Base-by-base conservation (phyloP, 2,888 invertebrate species). In the Myathropa florea region DNA sequence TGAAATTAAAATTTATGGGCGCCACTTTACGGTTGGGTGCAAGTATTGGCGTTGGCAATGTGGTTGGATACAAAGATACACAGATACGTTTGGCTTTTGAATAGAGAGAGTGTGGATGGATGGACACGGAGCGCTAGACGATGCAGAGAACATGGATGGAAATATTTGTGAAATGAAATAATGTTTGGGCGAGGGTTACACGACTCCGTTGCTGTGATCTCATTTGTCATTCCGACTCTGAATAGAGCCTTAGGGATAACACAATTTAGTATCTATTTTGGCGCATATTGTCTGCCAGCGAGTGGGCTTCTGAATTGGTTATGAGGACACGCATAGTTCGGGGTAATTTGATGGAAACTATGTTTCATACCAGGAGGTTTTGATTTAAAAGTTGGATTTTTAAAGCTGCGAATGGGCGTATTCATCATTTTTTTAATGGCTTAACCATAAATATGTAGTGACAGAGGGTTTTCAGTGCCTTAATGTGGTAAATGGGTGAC, bases 1-100 rank as follows among this genome's bases (percentile, higher is more conserved):
- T 82, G 67, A 57, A 64, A 82, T 73, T 77, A 55, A 82, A 85
- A 85, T 85, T 78, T 82, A 85, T 85, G 82, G 78, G 78, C 82
- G 85, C 82, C 82, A 85, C 60, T 82, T 65, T 73, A 77, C 30
- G 60, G 64, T 70, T 78, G 28, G 30, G 30, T 85, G 81, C 68
- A 82, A 73, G 64, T 57, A 81, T 81, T 76, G 53, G 81, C 68
- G 64, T 61, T 33, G 53, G 24, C 57, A n/a, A 18, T 7, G 55
- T 0, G 70, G 12, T 33, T 12, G 33, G 33, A 0, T 12, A 33
- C 33, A 30, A 36, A 21, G 70, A 59, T 63, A 70, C 33, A 36
- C 53, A 14, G 3, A 23, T 59, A 68, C 61, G 76, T 28, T 26
- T 68, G 60, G n/a, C n/a, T 46, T 21, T 57, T 4, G 30, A 63